phyloP scores from a whole-genome alignment of 2,888 invertebrate species.

The Flexamia atlantica region DNA sequence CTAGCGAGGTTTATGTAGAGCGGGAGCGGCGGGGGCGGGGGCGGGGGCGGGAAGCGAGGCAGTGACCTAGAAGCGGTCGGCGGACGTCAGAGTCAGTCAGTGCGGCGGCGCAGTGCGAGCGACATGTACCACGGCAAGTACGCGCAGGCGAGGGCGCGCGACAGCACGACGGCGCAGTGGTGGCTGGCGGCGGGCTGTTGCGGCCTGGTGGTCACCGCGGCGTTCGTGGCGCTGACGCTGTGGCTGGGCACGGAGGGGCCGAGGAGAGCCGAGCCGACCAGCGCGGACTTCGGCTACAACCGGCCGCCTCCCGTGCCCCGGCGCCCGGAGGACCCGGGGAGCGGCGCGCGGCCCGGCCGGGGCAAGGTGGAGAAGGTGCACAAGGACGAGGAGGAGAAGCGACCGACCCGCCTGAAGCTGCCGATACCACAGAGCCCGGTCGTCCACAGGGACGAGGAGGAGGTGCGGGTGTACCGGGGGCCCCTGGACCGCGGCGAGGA shows the following conservation, averaged over 20 bases:
- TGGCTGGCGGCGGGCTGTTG: constrained; percentile 71
- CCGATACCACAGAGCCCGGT: constrained; percentile 35
- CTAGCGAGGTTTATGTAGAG: constrained; percentile 5
- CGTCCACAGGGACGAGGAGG: constrained; percentile 7
- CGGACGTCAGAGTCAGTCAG: constrained; percentile 8
- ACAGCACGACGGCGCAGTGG: constrained; percentile 67
- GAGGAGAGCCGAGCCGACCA: constrained; percentile 42
- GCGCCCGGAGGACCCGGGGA: constrained; percentile 1
- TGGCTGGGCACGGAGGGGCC: constrained; percentile 69
- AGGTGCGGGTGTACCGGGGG: constrained; percentile 53
- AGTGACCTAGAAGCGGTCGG: constrained; percentile 25
- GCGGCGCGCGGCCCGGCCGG: constrained; percentile 9
- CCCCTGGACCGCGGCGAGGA: constrained; percentile 35
- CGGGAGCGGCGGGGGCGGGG: neutral
- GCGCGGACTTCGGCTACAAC: constrained; percentile 24
- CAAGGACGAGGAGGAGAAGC: constrained; percentile 57
- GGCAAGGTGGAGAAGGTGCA: constrained; percentile 56
- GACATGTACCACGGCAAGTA: constrained; percentile 60
- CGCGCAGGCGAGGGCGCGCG: constrained; percentile 22
- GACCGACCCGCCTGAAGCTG: constrained; percentile 58
- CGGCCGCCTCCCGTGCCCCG: constrained; percentile 20
- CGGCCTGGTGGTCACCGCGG: constrained; percentile 69
- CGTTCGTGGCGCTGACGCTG: constrained; percentile 70
- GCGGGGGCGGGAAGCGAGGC: constrained; percentile 33
- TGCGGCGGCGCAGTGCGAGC: constrained; percentile 30